phyloP scores from a whole-genome alignment of 1,140 invertebrate genomes.

The Anoplophora glabripennis region DNA sequence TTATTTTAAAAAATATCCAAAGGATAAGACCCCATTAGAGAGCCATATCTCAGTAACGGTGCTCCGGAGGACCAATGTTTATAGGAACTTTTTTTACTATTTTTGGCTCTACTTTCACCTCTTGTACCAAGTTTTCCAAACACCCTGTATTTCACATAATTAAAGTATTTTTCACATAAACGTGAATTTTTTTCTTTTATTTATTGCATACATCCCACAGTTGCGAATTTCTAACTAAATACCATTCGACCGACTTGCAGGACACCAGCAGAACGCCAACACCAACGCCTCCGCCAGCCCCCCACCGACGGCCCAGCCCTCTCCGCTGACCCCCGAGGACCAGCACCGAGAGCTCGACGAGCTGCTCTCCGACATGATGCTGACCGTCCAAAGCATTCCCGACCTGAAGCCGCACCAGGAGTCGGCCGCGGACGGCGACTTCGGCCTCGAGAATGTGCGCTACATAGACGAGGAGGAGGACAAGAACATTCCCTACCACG shows the following conservation, averaged over 20 bases:
- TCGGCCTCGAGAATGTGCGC: constrained; percentile 44
- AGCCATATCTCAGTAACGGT: too few species aligned
- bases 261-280: constrained; percentile 49
- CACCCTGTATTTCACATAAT: neutral
- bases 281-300: constrained; percentile 47
- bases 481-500: constrained; percentile 77
- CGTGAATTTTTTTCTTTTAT: neutral
- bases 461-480: constrained; percentile 50
- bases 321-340: constrained; percentile 47
- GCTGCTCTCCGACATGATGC: constrained; percentile 76
- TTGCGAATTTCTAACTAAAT: too few species aligned
- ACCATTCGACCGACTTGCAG: constrained; percentile 28
- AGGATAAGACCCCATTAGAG: too few species aligned
- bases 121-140: too few species aligned
- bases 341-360: constrained; percentile 66
- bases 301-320: constrained; percentile 46
- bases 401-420: constrained; percentile 53
- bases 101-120: too few species aligned
- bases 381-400: constrained; percentile 75
- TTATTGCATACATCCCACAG: neutral
- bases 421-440: constrained; percentile 46
- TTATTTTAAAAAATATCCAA: too few species aligned
- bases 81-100: too few species aligned
- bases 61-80: too few species aligned
- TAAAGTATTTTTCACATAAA: neutral